Conservation (phyloP, 2,113 vertebrate genomes). For the human region GRCh38 chr2:59034001-59034500, state of each 20-base stretch:
- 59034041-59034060: neutral
- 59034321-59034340: neutral
- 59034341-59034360: neutral
- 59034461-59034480: neutral
- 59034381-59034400: neutral
- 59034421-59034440: neutral
- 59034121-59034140: constrained; percentile 14
- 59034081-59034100: neutral
- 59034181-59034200: neutral
- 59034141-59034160: constrained; percentile 7
- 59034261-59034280: neutral
- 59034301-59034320: neutral
- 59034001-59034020: neutral
- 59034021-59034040: neutral
- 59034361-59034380: neutral
- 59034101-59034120: constrained; percentile 1
- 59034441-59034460: constrained; percentile 7
- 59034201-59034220: constrained; percentile 16
- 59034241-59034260: neutral
- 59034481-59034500: neutral
- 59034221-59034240: neutral
- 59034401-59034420: neutral
- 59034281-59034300: neutral
- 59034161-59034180: neutral
- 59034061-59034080: neutral